These are phyloP conservation scores for Calycopis cecrops DNA, from an alignment of 1,140 invertebrate genomes.

Conservation along the genomic window DNA sequence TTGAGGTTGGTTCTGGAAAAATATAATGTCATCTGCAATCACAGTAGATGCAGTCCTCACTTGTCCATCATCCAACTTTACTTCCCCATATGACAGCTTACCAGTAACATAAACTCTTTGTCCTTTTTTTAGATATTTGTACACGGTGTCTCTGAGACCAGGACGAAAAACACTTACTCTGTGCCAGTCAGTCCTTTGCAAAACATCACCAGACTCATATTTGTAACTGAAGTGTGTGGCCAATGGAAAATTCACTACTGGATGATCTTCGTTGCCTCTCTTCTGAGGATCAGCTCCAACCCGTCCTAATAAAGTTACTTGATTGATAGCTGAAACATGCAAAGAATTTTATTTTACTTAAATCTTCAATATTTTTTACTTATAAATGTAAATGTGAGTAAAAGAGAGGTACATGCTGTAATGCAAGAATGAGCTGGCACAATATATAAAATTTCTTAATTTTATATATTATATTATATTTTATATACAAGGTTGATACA, in stretches of 20 bases:
- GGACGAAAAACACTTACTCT: conserved; percentile 92
- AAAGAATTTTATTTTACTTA: not conserved
- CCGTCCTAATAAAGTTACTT: conserved; percentile 89
- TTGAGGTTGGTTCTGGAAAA: conserved; percentile 76
- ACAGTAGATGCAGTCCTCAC: conserved; percentile 84
- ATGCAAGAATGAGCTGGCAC: too few species aligned
- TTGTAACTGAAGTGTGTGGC: conserved; percentile 92
- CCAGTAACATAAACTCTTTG: conserved; percentile 90
- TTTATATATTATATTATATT: too few species aligned
- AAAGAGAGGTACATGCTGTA: too few species aligned
- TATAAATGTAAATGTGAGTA: too few species aligned
- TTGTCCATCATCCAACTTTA: conserved; percentile 86
- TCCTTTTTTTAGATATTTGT: conserved; percentile 89
- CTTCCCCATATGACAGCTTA: conserved; percentile 89
- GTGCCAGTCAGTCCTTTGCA: conserved; percentile 94
- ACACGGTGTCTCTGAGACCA: conserved; percentile 84
- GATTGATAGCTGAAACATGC: conserved; percentile 86
- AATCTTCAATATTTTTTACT: too few species aligned
- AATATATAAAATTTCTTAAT: too few species aligned
- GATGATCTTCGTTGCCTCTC: conserved; percentile 87
- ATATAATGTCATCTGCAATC: conserved; percentile 91
- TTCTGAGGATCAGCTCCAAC: conserved; percentile 91
- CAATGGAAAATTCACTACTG: conserved; percentile 91
- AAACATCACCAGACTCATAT: conserved; percentile 84
- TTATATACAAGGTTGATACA: too few species aligned